phyloP scores from a whole-genome alignment of 2,797 vertebrate genomes.

The Pangasius sanitwongsei region DNA sequence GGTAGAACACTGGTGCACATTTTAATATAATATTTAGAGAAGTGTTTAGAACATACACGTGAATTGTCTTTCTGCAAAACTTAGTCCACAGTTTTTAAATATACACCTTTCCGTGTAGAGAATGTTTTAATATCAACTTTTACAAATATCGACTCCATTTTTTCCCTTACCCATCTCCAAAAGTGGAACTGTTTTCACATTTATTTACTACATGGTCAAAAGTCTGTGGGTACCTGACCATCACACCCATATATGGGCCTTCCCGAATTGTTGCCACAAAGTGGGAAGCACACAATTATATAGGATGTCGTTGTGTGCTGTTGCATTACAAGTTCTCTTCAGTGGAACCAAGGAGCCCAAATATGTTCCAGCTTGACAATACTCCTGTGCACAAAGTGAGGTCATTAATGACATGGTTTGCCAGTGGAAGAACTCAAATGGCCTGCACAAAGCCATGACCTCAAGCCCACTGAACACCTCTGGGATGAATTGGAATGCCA shows the following conservation, averaged over 20 bases:
- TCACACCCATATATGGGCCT: not conserved
- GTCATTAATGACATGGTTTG: too few relatives aligned
- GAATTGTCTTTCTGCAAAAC: not conserved
- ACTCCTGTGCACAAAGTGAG: too few relatives aligned
- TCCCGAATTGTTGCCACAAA: too few relatives aligned
- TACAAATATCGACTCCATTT: not conserved
- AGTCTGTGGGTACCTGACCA: not conserved
- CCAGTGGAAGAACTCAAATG: too few relatives aligned
- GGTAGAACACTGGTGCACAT: not conserved
- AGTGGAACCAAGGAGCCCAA: too few relatives aligned
- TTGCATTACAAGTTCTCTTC: too few relatives aligned
- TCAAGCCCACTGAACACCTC: too few relatives aligned
- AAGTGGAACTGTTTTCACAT: not conserved
- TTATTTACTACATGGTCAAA: constrained; percentile 1
- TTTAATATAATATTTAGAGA: not conserved
- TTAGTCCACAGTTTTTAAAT: not conserved
- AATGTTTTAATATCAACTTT: not conserved
- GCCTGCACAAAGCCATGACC: too few relatives aligned
- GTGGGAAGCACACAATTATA: too few relatives aligned
- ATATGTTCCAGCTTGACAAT: too few relatives aligned
- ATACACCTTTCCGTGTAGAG: not conserved
- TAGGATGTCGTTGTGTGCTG: too few relatives aligned
- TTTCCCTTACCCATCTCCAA: not conserved
- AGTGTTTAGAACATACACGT: not conserved
- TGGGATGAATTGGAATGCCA: too few relatives aligned